Percentiles rank a stretch among this genome's conserved stretches.
These are phyloP conservation scores for Drosophila hamatofila DNA, from an alignment of 2,888 invertebrate genomes.

Conservation along the genomic window DNA sequence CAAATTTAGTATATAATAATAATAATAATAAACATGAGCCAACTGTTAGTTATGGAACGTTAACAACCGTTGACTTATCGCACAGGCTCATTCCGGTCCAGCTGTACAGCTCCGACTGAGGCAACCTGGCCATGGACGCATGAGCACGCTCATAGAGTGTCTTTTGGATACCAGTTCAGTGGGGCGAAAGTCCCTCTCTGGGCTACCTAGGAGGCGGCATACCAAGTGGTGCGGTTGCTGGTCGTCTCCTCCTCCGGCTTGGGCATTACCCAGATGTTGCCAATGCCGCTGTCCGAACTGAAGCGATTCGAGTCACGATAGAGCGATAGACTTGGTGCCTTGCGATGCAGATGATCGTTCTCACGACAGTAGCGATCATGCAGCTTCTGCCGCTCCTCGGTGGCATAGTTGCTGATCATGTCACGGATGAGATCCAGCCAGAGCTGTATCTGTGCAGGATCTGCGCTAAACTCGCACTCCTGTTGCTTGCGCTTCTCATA, in stretches of 20 bases:
- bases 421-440: constrained; percentile 84
- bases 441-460: constrained; percentile 72
- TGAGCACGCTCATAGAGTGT: neutral
- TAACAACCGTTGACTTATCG: constrained; percentile 18
- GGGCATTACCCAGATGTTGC: constrained; percentile 83
- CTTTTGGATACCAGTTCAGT: constrained; percentile 9
- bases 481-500: constrained; percentile 84
- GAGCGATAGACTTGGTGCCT: constrained; percentile 81
- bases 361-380: constrained; percentile 81
- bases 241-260: constrained; percentile 73
- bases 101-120: constrained; percentile 1
- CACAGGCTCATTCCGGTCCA: constrained; percentile 23
- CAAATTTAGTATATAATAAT: constrained; percentile 17
- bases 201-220: constrained; percentile 64
- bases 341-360: constrained; percentile 81
- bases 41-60: constrained; percentile 15
- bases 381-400: constrained; percentile 82
- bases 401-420: constrained; percentile 82
- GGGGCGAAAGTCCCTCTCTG: no score
- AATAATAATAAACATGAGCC: constrained; percentile 10
- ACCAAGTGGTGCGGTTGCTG: constrained; percentile 84
- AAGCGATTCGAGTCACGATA: constrained; percentile 84
- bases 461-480: constrained; percentile 83
- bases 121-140: neutral
- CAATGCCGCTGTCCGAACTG: constrained; percentile 84